These are phyloP conservation scores for Bimastos eiseni DNA, from an alignment of 2,888 invertebrate genomes.

Conservation along the genomic window DNA sequence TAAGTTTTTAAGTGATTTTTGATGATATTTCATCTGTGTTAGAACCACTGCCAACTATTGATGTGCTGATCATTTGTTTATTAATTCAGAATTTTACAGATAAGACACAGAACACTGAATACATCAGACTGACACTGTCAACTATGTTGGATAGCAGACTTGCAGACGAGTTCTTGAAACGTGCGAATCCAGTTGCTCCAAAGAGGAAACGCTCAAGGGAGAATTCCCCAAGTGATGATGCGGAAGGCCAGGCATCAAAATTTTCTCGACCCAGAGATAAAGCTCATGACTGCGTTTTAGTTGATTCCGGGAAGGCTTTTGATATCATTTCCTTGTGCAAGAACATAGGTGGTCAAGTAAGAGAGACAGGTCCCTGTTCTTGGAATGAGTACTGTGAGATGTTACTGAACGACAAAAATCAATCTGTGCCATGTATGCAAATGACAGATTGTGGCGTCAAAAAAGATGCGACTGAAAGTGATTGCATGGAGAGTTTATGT, in stretches of 20 bases:
- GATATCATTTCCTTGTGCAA: not conserved
- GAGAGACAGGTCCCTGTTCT: not conserved
- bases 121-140: not conserved
- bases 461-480: not conserved
- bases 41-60: not conserved
- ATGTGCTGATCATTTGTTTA: not conserved
- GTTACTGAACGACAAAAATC: not conserved
- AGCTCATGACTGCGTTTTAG: not conserved
- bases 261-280: not conserved
- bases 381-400: not conserved
- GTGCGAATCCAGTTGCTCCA: not conserved
- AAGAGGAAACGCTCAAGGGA: not conserved
- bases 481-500: not conserved
- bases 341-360: not conserved
- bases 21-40: not conserved
- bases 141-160: not conserved
- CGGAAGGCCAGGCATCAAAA: not conserved
- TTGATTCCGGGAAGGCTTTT: not conserved
- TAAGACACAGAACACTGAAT: not conserved
- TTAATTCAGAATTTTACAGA: conserved; percentile 6
- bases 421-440: not conserved
- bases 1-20: no score
- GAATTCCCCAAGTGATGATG: not conserved
- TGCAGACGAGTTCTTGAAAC: not conserved
- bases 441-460: not conserved